Evolutionary conservation across 2,113 vertebrate species (phyloP).

Genomic region (Cygnus atratus): DNA sequence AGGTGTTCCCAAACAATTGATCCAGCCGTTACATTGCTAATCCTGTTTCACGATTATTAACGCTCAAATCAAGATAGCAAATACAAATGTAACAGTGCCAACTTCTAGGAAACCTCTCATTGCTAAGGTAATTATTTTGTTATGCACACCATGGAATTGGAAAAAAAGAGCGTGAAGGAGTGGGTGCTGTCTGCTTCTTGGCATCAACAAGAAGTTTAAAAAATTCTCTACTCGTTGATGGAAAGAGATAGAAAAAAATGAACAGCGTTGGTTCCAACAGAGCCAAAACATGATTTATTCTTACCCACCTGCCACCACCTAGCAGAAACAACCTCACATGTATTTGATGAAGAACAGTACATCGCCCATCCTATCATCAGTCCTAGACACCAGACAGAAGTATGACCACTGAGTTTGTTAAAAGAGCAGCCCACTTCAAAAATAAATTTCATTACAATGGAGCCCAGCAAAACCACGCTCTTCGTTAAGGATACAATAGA

Average conservation of each 20-base stretch:
- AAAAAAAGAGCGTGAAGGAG: neutral
- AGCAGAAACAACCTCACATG: neutral
- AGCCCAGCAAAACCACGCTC: neutral
- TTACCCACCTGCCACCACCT: neutral
- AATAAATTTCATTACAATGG: neutral
- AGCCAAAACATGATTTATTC: neutral
- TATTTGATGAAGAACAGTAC: neutral
- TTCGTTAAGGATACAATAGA: neutral
- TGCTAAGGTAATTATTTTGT: neutral
- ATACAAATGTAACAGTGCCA: neutral
- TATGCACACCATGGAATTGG: neutral
- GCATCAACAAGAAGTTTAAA: neutral
- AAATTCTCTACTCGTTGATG: neutral
- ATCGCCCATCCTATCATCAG: neutral
- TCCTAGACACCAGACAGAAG: neutral
- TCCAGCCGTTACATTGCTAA: neutral
- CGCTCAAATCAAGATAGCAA: neutral
- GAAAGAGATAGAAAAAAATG: neutral
- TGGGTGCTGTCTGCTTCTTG: neutral
- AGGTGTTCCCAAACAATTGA: neutral
- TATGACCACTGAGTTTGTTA: neutral
- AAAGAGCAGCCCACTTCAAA: neutral
- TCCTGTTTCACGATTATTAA: neutral
- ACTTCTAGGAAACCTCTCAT: neutral
- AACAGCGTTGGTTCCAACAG: neutral